A percentile compares a stretch with the other conserved stretches of the same genome.
Conservation (phyloP, 2,797 vertebrate genomes). For the Tadarida brasiliensis region DNA sequence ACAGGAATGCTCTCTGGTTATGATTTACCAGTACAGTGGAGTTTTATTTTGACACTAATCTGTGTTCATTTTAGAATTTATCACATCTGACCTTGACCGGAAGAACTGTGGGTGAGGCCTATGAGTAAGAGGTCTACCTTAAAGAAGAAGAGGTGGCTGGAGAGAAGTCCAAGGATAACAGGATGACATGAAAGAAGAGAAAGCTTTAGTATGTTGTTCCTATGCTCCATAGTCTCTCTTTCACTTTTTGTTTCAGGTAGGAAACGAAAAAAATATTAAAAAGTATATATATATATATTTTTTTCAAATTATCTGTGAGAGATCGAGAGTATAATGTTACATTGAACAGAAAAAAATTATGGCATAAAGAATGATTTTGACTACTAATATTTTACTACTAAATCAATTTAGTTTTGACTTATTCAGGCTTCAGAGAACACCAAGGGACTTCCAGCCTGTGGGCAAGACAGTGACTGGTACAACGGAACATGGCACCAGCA, state of each 20-base stretch:
- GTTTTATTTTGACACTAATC: not conserved
- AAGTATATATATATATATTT: not conserved
- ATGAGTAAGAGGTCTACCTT: not conserved
- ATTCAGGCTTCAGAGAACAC: constrained; percentile 1
- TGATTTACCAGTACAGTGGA: not conserved
- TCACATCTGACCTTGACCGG: not conserved
- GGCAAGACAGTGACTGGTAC: too few species aligned
- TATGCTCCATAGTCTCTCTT: not conserved
- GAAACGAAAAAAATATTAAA: constrained; percentile 5
- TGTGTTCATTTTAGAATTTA: not conserved
- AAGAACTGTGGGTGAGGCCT: not conserved
- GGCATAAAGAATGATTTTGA: not conserved
- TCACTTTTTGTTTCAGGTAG: not conserved
- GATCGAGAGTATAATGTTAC: not conserved
- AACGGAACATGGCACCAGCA: rapidly evolving
- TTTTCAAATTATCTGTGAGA: not conserved
- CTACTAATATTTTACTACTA: constrained; percentile 18
- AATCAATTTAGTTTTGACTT: not conserved
- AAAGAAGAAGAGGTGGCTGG: not conserved
- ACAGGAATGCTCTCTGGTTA: not conserved
- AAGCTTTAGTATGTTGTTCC: not conserved
- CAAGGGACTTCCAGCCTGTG: not conserved
- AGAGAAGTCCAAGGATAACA: not conserved
- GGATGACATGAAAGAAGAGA: not conserved
- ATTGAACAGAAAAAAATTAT: not conserved